Evolutionary conservation across 2,888 invertebrate genomes (phyloP).

Genomic region (Idaea dimidiata): DNA sequence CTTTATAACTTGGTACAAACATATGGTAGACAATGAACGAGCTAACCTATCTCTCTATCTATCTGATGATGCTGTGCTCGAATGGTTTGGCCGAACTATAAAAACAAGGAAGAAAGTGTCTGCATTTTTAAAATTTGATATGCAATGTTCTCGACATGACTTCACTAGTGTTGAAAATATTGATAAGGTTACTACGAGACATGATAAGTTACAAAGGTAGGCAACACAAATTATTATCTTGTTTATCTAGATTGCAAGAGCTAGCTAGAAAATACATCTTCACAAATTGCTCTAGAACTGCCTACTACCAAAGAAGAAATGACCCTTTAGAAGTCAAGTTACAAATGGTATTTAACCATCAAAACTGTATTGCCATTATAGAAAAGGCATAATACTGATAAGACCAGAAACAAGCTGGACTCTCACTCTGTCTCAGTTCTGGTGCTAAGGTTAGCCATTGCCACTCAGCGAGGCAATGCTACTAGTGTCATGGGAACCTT

Average conservation of each 20-base stretch:
- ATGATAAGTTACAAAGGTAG: constrained; percentile 52
- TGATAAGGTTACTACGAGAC: constrained; percentile 53
- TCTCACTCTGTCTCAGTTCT: too few species aligned
- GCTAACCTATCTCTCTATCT: constrained; percentile 70
- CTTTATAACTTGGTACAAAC: constrained; percentile 72
- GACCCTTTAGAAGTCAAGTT: too few species aligned
- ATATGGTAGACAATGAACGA: constrained; percentile 74
- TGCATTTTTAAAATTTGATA: constrained; percentile 78
- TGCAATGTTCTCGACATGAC: constrained; percentile 74
- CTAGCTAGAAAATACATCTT: too few species aligned
- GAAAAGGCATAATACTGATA: too few species aligned
- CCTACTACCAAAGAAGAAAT: too few species aligned
- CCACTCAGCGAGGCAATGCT: too few species aligned
- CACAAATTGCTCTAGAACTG: too few species aligned
- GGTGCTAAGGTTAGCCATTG: too few species aligned
- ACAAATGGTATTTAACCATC: too few species aligned
- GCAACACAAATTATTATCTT: constrained; percentile 28
- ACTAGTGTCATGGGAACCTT: too few species aligned
- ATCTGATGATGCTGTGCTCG: constrained; percentile 76
- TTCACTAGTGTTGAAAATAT: constrained; percentile 70
- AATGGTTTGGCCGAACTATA: constrained; percentile 84
- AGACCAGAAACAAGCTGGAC: too few species aligned
- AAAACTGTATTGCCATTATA: too few species aligned
- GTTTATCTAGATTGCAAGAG: neutral
- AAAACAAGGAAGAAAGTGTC: constrained; percentile 80